These are phyloP conservation scores for Lycaena phlaeas DNA, from an alignment of 2,888 invertebrate species.

Conservation along the genomic window DNA sequence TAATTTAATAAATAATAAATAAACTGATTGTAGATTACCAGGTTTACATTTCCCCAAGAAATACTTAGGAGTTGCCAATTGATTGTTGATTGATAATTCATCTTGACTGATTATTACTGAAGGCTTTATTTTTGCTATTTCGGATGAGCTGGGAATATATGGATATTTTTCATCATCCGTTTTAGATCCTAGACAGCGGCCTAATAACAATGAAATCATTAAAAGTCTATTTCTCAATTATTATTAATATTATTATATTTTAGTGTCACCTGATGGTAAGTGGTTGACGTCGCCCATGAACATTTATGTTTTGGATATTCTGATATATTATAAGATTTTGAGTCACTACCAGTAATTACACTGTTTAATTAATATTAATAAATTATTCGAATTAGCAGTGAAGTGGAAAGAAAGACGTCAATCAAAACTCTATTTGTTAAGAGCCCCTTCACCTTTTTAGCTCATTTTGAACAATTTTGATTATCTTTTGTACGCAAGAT, in stretches of 20 bases:
- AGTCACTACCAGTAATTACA: too few species aligned
- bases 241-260: too few species aligned
- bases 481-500: too few species aligned
- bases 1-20: not conserved
- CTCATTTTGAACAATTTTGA: too few species aligned
- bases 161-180: slow-evolving; percentile 35
- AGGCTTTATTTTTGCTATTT: slow-evolving; percentile 22
- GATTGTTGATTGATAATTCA: slow-evolving; percentile 10
- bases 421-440: too few species aligned
- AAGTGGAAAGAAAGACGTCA: too few species aligned
- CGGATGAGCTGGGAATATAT: slow-evolving; percentile 28
- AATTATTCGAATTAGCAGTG: not conserved
- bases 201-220: slow-evolving; percentile 26
- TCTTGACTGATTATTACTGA: slow-evolving; percentile 15
- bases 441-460: too few species aligned
- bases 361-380: not conserved
- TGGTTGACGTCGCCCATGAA: too few species aligned
- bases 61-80: slow-evolving; percentile 24
- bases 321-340: too few species aligned
- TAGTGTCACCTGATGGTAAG: too few species aligned
- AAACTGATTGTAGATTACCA: slow-evolving; percentile 32
- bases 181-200: slow-evolving; percentile 35
- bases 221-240: too few species aligned
- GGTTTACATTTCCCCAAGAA: slow-evolving; percentile 56
- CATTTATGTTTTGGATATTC: too few species aligned